Base-by-base conservation (phyloP, 2,113 vertebrate species). In the Tetraodon nigroviridis region DNA sequence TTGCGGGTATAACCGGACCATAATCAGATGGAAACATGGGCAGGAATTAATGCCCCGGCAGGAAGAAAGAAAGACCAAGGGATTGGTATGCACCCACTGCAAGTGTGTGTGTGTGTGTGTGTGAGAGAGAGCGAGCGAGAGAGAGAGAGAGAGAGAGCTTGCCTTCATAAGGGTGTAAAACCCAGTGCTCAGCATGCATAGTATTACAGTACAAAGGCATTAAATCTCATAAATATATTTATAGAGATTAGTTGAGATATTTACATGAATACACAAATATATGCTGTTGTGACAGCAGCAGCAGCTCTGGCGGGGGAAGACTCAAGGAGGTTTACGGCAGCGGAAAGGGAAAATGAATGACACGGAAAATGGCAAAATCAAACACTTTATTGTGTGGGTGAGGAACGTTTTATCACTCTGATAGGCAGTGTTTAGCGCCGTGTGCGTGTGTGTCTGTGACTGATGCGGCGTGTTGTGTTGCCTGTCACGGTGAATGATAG, bases 11-110 rank as follows among this genome's bases (percentile, higher is more conserved):
- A 91, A 91, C 89, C 73, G 86, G 86, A 90, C 90, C 86, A 87
- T 90, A 91, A 92, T 92, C 86, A 91, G 87, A 90, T 90, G 88
- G 89, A 90, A 91, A 92, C 91, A 89, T 87, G 89, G 89, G 77
- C 71, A 87, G 74, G 87, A 91, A 91, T 92, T 89, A 92, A 91
- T 89, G 90, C 88, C 86, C 86, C 72, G 79, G 80, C 87, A 87
- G 87, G 86, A 85, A 88, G 73, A 73, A 67, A 67, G 83, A 83
- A 78, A 86, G 81, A 85, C 86, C 75, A 68, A 60, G 81, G 82
- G 79, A 91, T 89, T 88, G 87, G 79, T 86, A 86, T 88, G 84
- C 83, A 79, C 72, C 81, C 76, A 76, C 48, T 71, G 69, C 57
- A 52, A 69, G 73, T 60, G 55, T 49, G 63, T 77, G 46, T 52